Conservation (phyloP, 2,797 vertebrate species). For the Craterocephalus amniculus region DNA sequence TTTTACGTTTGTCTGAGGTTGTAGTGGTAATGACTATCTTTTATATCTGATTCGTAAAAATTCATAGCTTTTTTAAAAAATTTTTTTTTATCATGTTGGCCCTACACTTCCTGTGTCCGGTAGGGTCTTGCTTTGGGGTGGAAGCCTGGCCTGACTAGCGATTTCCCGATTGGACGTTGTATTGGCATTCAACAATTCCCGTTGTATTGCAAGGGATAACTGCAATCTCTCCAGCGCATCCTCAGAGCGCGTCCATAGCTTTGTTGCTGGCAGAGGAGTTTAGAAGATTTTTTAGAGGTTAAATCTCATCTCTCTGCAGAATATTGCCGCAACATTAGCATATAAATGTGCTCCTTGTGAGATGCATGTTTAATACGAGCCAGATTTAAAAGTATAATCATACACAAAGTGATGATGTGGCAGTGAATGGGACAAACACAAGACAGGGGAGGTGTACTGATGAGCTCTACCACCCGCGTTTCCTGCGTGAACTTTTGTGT, state of each 20-base stretch:
- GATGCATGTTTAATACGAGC: constrained; percentile 78
- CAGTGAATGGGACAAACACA: constrained; percentile 78
- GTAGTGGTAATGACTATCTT: not conserved
- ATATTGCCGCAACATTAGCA: constrained; percentile 79
- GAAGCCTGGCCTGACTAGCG: constrained; percentile 37
- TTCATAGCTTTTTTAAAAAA: too few species aligned
- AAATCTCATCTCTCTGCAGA: constrained; percentile 76
- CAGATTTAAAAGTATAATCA: constrained; percentile 83
- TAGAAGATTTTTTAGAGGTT: constrained; percentile 77
- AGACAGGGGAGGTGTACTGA: constrained; percentile 66
- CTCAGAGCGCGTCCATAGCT: constrained; percentile 53
- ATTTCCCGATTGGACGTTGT: constrained; percentile 53
- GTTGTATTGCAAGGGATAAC: constrained; percentile 60
- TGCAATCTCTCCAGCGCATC: constrained; percentile 64
- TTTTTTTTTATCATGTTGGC: not conserved
- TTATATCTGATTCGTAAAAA: not conserved
- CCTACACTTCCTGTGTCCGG: not conserved
- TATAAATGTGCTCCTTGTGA: constrained; percentile 81
- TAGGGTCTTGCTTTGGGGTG: constrained; percentile 36
- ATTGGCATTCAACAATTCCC: too few species aligned
- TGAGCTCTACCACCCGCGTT: constrained; percentile 56
- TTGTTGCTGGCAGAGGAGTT: constrained; percentile 64
- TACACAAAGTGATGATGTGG: constrained; percentile 81
- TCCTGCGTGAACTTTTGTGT: constrained; percentile 43
- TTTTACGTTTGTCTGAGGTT: not conserved